Conservation (phyloP, 2,888 invertebrate genomes). For the Electrophaes corylata region DNA sequence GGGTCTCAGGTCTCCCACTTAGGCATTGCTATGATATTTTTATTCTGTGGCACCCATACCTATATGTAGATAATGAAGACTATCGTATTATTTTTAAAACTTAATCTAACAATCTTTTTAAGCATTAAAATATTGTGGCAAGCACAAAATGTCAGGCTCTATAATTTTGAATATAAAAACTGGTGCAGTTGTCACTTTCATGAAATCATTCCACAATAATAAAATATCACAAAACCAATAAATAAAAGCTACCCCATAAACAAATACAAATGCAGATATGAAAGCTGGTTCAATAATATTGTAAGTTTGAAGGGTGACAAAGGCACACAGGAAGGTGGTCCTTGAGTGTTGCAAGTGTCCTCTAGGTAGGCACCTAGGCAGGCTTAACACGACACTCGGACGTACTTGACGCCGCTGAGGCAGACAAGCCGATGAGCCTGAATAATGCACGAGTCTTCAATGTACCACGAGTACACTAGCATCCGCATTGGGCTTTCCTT, state of each 20-base stretch:
- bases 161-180: too few relatives aligned
- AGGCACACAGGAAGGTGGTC: conserved; percentile 12
- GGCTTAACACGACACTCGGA: conserved; percentile 15
- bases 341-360: conserved; percentile 10
- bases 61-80: too few relatives aligned
- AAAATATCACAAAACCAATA: neutral
- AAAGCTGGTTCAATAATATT: conserved; percentile 1
- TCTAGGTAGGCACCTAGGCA: neutral
- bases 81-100: too few relatives aligned
- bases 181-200: too few relatives aligned
- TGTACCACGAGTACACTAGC: conserved; percentile 9
- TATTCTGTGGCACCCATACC: too few relatives aligned
- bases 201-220: too few relatives aligned
- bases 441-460: conserved; percentile 32
- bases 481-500: neutral
- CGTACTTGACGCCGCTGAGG: conserved; percentile 8
- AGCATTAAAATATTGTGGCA: too few relatives aligned
- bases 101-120: too few relatives aligned
- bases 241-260: neutral
- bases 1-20: too few relatives aligned
- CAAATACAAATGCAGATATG: neutral
- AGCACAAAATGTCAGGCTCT: too few relatives aligned
- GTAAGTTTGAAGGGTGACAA: neutral
- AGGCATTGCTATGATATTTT: too few relatives aligned
- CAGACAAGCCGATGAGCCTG: conserved; percentile 30